These are phyloP conservation scores for Digitonthophagus gazella DNA, from an alignment of 2,888 invertebrate species.

Conservation along the genomic window DNA sequence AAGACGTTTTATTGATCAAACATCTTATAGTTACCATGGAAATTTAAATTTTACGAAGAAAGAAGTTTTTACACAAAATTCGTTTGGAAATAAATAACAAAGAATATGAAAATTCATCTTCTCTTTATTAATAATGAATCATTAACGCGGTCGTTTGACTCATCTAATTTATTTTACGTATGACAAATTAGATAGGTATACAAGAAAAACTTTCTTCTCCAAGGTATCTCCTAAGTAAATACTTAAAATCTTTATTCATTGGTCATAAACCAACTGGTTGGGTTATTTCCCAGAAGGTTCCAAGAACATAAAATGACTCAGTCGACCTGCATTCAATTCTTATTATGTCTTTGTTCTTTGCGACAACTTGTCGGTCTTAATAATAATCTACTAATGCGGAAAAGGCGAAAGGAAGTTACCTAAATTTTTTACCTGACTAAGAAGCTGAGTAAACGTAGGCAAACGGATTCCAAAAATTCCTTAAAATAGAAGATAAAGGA, in stretches of 20 bases:
- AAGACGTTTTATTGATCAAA: constrained; percentile 6
- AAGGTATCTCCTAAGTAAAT: too few relatives aligned
- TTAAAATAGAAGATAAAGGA: too few relatives aligned
- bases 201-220: constrained; percentile 32
- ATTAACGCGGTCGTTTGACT: too few relatives aligned
- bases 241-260: neutral
- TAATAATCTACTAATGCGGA: neutral
- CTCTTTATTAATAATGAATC: too few relatives aligned
- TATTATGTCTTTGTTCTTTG: neutral
- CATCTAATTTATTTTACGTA: too few relatives aligned
- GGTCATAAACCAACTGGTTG: neutral
- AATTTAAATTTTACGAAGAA: neutral
- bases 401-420: neutral
- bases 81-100: neutral
- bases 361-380: neutral
- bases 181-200: too few relatives aligned
- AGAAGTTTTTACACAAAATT: neutral
- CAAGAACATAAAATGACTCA: neutral
- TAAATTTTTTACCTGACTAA: neutral
- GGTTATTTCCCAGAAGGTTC: neutral
- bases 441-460: too few relatives aligned
- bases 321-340: neutral
- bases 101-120: too few relatives aligned
- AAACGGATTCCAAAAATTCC: neutral
- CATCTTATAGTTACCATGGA: constrained; percentile 2